Evolutionary conservation across 2,797 vertebrate genomes (phyloP).

Genomic region (Synaphobranchus kaupii): DNA sequence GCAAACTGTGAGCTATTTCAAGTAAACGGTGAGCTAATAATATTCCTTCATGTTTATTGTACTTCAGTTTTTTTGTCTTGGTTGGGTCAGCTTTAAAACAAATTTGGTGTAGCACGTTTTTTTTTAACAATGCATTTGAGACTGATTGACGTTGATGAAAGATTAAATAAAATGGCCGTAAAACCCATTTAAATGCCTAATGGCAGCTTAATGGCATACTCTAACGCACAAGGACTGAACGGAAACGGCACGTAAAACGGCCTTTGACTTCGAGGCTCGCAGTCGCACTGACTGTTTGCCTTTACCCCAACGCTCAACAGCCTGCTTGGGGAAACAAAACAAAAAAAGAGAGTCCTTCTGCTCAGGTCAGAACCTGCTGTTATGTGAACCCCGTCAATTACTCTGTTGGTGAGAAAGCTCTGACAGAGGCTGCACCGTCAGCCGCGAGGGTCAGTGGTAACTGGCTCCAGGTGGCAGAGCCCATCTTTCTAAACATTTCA

Average conservation of each 20-base stretch:
- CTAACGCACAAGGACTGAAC: not conserved
- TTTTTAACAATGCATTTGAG: not conserved
- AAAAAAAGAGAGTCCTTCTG: slow-evolving; percentile 50
- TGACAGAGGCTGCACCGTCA: slow-evolving; percentile 49
- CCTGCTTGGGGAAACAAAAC: slow-evolving; percentile 43
- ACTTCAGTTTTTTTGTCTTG: not conserved
- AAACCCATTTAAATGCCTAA: not conserved
- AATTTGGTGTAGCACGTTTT: not conserved
- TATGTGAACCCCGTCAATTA: slow-evolving; percentile 7
- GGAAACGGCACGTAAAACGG: not conserved
- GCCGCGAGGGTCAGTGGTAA: slow-evolving; percentile 59
- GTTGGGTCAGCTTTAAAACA: not conserved
- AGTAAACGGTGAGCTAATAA: not conserved
- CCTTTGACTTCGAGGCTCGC: slow-evolving; percentile 48
- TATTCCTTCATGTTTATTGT: not conserved
- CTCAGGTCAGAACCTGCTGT: slow-evolving; percentile 60
- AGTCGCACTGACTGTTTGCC: not conserved
- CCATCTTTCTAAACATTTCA: slow-evolving; percentile 46
- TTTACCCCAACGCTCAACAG: slow-evolving; percentile 48
- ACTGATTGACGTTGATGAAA: not conserved
- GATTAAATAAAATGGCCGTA: not conserved
- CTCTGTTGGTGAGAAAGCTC: slow-evolving; percentile 62
- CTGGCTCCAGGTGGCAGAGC: slow-evolving; percentile 50
- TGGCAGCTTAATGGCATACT: not conserved
- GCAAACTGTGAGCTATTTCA: not conserved